Evolutionary conservation across 2,888 invertebrate genomes (phyloP), one percentile per base, ranked within the genome.

Genomic region (Zaprionus obscuricornis): DNA sequence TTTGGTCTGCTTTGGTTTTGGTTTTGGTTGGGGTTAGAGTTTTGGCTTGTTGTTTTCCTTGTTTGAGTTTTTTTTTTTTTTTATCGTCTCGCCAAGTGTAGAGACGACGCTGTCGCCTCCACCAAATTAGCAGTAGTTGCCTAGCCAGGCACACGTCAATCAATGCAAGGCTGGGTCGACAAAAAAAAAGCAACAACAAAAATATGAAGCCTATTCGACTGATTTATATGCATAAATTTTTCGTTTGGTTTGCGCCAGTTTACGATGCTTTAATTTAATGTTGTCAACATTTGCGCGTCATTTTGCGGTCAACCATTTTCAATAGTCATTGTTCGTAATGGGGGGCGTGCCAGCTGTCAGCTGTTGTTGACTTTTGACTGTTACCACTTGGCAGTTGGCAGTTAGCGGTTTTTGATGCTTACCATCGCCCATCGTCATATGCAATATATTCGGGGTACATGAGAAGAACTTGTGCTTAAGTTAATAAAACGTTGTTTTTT

Each of bases 221-320:
- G 79, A 78, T 82, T 82, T 77, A 74, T 82, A 74, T 82, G 75
- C 79, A 77, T 70, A 77, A 50, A 74, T 74, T 72, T 74, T 71
- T 73, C 77, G 81, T 79, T 81, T 63, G 81, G 62, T 54, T 79
- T 72, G 62, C 45, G 57, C 55, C 55, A 64, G 34, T 81, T 76
- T 76, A 63, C 71, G 83, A 58, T 26, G 71, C 71, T 82, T 82
- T 82, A 78, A 71, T 77, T 77, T 78, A 82, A 77, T 77, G 83
- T 56, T 78, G 83, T 78, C 76, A 77, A 82, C 83, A 77, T 78
- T 82, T 82, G 83, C 83, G 65, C 83, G 83, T 77, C 68, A 82
- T 82, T 77, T 81, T 82, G 16, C 57, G 82, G 76, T 74, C 71
- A 78, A 55, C 57, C 60, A 71, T 78, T 70, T 76, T 66, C 55